phyloP scores from a whole-genome alignment of 2,888 invertebrate species.

The Malacosoma neustria region DNA sequence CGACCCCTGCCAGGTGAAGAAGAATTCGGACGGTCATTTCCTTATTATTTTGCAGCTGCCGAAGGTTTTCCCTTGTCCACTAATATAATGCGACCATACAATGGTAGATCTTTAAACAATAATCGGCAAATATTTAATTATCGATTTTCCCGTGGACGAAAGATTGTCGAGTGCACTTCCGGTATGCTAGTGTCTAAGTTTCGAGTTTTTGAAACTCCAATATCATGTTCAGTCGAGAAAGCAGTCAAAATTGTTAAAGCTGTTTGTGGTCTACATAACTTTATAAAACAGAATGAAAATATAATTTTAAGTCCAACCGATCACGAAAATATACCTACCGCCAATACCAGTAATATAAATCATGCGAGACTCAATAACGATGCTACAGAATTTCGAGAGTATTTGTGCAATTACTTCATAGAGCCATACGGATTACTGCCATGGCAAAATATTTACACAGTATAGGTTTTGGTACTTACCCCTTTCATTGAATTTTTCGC shows the following conservation, averaged over 20 bases:
- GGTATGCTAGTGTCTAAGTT: no score
- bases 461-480: no score
- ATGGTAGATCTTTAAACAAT: conserved; percentile 6
- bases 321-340: not conserved
- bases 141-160: conserved; percentile 7
- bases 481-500: no score
- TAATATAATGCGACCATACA: conserved; percentile 8
- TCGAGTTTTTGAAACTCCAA: no score
- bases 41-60: conserved; percentile 9
- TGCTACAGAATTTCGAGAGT: not conserved
- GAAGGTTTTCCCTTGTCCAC: conserved; percentile 11
- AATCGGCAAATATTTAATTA: conserved; percentile 7
- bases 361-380: not conserved
- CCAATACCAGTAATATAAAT: no score
- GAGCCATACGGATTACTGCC: no score
- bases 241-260: no score
- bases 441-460: no score
- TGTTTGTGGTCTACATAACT: not conserved
- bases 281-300: not conserved
- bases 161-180: conserved; percentile 7
- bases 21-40: no score
- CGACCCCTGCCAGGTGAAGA: no score
- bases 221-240: no score
- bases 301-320: not conserved
- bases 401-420: no score